phyloP scores from a whole-genome alignment of 2,113 vertebrate species.

The Thomomys bottae region DNA sequence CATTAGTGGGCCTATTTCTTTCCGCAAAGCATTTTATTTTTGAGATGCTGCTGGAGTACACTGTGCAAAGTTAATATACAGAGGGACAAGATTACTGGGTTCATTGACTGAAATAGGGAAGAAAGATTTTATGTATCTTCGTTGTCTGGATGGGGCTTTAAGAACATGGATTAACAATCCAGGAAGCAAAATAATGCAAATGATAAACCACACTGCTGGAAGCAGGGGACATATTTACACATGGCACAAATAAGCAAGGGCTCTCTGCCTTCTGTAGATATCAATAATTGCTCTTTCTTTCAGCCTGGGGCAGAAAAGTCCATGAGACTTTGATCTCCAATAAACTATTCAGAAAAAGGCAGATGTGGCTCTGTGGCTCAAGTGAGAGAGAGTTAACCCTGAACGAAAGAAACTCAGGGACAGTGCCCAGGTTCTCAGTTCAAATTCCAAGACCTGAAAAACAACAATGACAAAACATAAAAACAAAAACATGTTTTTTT shows the following conservation, averaged over 20 bases:
- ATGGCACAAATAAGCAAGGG: not conserved
- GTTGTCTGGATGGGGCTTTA: not conserved
- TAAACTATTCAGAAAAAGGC: too few relatives aligned
- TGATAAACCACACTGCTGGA: not conserved
- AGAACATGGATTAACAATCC: constrained; percentile 5
- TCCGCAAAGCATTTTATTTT: not conserved
- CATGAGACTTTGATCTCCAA: too few relatives aligned
- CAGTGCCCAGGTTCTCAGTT: too few relatives aligned
- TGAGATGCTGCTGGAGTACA: not conserved
- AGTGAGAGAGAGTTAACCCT: too few relatives aligned
- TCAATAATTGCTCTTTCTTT: not conserved
- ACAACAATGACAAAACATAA: too few relatives aligned
- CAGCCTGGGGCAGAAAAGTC: too few relatives aligned
- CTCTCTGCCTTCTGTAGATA: not conserved
- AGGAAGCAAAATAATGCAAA: not conserved
- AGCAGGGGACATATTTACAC: not conserved
- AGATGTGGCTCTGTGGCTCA: too few relatives aligned
- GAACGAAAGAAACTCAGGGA: too few relatives aligned
- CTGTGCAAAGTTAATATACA: not conserved
- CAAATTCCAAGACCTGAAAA: too few relatives aligned
- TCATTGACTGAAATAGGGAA: not conserved
- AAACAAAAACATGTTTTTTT: not conserved
- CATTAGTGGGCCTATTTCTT: too few relatives aligned
- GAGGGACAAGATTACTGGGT: not conserved
- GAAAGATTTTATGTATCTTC: too few relatives aligned